A percentile compares a stretch with the other conserved stretches of the same genome.
phyloP scores from a whole-genome alignment of 1,140 invertebrate species.

The Meloidogyne chitwoodi region DNA sequence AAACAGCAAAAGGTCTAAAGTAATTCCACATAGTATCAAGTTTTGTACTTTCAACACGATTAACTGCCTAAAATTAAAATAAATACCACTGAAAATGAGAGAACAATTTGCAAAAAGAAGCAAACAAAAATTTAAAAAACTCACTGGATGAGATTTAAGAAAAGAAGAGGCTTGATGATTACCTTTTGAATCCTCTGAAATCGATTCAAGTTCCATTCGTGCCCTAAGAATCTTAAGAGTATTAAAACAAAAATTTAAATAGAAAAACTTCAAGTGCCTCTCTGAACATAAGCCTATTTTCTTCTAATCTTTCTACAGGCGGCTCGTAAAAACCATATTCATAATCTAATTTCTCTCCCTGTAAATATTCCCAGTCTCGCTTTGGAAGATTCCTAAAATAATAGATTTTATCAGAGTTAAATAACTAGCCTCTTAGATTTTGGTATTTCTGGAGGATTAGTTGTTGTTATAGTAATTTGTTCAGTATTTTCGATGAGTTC shows the following conservation, averaged over 20 bases:
- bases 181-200: neutral
- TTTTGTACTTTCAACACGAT: slow-evolving; percentile 27
- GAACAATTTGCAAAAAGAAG: too few species aligned
- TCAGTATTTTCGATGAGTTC: slow-evolving; percentile 41
- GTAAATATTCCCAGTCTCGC: slow-evolving; percentile 14
- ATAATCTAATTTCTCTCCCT: slow-evolving; percentile 5
- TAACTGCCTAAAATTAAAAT: slow-evolving; percentile 17
- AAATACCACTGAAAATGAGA: too few species aligned
- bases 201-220: slow-evolving; percentile 28
- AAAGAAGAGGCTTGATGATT: neutral
- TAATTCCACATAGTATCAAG: slow-evolving; percentile 36
- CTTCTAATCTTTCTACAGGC: slow-evolving; percentile 37
- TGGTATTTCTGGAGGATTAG: slow-evolving; percentile 31
- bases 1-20: slow-evolving; percentile 35
- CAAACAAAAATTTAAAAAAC: neutral
- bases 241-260: neutral
- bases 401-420: neutral
- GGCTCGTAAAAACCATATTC: slow-evolving; percentile 43
- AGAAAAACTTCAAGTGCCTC: slow-evolving; percentile 35
- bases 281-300: slow-evolving; percentile 31
- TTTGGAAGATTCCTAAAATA: slow-evolving; percentile 18
- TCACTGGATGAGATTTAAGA: slow-evolving; percentile 22
- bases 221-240: slow-evolving; percentile 29
- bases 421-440: neutral
- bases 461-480: slow-evolving; percentile 42